Evolutionary conservation across 2,888 invertebrate species (phyloP).

Genomic region (Melanchra persicariae): DNA sequence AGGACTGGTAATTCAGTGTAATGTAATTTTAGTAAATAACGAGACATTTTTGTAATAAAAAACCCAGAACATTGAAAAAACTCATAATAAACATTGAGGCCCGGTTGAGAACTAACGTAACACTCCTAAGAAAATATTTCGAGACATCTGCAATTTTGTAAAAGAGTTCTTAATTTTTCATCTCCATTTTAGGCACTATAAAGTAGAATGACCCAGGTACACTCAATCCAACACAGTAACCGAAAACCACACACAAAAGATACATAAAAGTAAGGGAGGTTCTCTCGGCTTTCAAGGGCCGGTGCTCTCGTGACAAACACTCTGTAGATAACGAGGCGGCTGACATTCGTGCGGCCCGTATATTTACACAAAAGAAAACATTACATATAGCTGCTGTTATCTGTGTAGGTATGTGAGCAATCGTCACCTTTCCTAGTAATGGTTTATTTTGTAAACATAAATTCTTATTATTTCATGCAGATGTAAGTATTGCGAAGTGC

Average conservation of each 20-base stretch:
- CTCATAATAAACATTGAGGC: too few species aligned
- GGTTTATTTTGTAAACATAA: constrained; percentile 23
- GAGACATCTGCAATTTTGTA: too few species aligned
- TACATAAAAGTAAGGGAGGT: constrained; percentile 18
- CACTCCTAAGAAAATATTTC: too few species aligned
- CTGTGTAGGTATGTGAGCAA: neutral
- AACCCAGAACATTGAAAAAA: too few species aligned
- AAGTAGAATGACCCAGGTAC: too few species aligned
- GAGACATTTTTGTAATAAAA: too few species aligned
- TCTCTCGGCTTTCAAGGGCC: constrained; percentile 40
- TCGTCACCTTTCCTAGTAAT: constrained; percentile 38
- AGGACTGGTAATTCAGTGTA: too few species aligned
- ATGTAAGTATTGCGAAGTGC: neutral
- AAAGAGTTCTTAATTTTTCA: too few species aligned
- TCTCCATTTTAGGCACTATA: too few species aligned
- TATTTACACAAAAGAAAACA: constrained; percentile 51
- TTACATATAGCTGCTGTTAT: too few species aligned
- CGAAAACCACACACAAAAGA: constrained; percentile 23
- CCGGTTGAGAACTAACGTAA: too few species aligned
- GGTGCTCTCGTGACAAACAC: constrained; percentile 56
- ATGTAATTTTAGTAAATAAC: too few species aligned
- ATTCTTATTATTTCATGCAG: neutral
- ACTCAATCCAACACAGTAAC: constrained; percentile 1
- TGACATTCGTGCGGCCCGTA: constrained; percentile 26
- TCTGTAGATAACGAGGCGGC: constrained; percentile 64